Evolutionary conservation across 2,888 invertebrate genomes (phyloP), one percentile per base, ranked within the genome.

Genomic region (Phaonia tiefii): DNA sequence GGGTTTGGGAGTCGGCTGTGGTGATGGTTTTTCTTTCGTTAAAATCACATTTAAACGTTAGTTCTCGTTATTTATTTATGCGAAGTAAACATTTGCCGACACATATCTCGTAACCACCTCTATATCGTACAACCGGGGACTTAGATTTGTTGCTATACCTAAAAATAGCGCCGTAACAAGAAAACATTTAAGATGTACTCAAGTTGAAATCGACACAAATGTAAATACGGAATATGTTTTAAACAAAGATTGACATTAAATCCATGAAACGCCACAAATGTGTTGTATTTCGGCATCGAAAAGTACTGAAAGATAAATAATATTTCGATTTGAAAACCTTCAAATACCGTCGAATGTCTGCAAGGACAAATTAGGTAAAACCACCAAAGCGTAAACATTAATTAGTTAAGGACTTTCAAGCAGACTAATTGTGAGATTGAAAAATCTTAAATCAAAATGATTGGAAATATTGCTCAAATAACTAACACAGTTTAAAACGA

Each of bases 141-240:
- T n/a, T n/a, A n/a, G n/a, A n/a, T n/a, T n/a, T n/a, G n/a, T n/a
- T n/a, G n/a, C n/a, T 5, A 31, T 31, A 3, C 44, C 49, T 74
- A 80, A 80, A 80, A 77, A 80, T 77, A 74, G 77, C 70, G 77
- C 77, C 74, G 22, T 10, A 78, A 44, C 20, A 15, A 63, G 26
- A 58, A 22, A 65, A 70, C 22, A 42, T 63, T 42, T 22, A 37
- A 39, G 46, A 37, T 25, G 25, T 17, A 31, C 67, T 46, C n/a
- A 8, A 49, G 4, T 31, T 51, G 58, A 15, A 26, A 46, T 46
- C 31, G 25, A 31, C 8, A 31, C 31, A 49, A 31, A 39, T 31
- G 22, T 56, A 46, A 46, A 25, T 54, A 5, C 7, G 15, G 69
- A 77, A 49, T 66, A 74, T 71, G 66, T 11, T 65, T 51, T 46